Evolutionary conservation across 2,797 vertebrate genomes (phyloP).

Genomic region (Eutrigla gurnardus): DNA sequence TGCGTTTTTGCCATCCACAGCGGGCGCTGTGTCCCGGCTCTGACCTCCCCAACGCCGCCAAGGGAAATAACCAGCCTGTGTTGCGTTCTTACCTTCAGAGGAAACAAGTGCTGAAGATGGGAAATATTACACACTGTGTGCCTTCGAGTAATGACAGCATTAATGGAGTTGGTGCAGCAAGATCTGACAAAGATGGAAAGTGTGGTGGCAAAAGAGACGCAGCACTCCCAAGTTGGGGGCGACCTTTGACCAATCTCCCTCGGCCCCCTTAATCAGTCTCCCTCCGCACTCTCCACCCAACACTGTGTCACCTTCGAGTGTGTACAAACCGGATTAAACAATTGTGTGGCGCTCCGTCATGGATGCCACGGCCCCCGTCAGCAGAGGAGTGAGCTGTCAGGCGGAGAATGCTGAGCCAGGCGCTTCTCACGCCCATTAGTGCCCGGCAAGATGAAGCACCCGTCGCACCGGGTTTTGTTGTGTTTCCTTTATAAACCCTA

Average conservation of each 20-base stretch:
- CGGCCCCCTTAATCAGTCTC: constrained; percentile 15
- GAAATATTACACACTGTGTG: constrained; percentile 12
- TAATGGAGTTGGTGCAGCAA: constrained; percentile 33
- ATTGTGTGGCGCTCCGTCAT: constrained; percentile 79
- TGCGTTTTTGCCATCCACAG: constrained; percentile 71
- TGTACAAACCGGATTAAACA: constrained; percentile 87
- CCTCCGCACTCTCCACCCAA: constrained; percentile 20
- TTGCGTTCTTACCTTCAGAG: constrained; percentile 47
- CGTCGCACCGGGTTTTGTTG: constrained; percentile 71
- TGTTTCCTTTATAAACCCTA: constrained; percentile 71
- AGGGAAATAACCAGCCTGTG: constrained; percentile 55
- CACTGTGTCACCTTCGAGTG: constrained; percentile 61
- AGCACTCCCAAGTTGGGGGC: constrained; percentile 42
- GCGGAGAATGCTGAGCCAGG: constrained; percentile 66
- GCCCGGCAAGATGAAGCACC: constrained; percentile 76
- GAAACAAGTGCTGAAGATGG: constrained; percentile 30
- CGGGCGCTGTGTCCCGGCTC: constrained; percentile 61
- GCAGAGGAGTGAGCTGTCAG: constrained; percentile 80
- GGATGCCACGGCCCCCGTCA: constrained; percentile 71
- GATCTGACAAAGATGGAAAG: constrained; percentile 53
- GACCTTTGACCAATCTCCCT: constrained; percentile 49
- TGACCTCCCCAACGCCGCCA: constrained; percentile 66
- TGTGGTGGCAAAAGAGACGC: constrained; percentile 28
- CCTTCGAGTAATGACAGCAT: constrained; percentile 37
- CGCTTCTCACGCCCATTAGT: constrained; percentile 72